Percentiles rank a stretch among this genome's conserved stretches.
Conservation (phyloP, 2,113 vertebrate species). For the Myrmophylax atrothorax region DNA sequence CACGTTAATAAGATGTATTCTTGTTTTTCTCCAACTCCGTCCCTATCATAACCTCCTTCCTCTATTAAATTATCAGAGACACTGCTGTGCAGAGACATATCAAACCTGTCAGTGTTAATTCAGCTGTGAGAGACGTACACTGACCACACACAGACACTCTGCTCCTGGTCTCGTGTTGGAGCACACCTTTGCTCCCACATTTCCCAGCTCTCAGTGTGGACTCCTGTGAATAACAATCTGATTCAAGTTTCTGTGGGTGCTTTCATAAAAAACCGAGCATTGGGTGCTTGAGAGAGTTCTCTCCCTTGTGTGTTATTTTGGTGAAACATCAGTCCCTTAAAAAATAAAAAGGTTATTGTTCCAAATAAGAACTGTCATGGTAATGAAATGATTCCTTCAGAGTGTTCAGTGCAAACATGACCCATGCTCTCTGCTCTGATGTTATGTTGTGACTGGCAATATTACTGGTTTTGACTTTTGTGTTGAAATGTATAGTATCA, state of each 20-base stretch:
- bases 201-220: neutral
- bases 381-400: neutral
- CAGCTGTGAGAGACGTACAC: neutral
- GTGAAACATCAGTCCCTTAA: neutral
- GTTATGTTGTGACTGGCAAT: neutral
- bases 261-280: neutral
- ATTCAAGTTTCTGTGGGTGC: fast-evolving
- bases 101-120: constrained; percentile 24
- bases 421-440: neutral
- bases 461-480: neutral
- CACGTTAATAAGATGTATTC: neutral
- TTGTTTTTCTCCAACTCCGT: neutral
- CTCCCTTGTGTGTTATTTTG: neutral
- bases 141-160: neutral
- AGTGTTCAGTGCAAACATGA: neutral
- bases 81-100: neutral
- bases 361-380: neutral
- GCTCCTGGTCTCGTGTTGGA: neutral
- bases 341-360: neutral
- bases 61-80: constrained; percentile 24
- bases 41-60: neutral
- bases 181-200: neutral
- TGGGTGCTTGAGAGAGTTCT: neutral
- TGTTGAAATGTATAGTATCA: neutral
- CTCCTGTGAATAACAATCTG: neutral